Percentiles rank a stretch among this genome's conserved stretches.
Conservation (phyloP, 2,888 invertebrate species). For the Exephanes ischioxanthus region DNA sequence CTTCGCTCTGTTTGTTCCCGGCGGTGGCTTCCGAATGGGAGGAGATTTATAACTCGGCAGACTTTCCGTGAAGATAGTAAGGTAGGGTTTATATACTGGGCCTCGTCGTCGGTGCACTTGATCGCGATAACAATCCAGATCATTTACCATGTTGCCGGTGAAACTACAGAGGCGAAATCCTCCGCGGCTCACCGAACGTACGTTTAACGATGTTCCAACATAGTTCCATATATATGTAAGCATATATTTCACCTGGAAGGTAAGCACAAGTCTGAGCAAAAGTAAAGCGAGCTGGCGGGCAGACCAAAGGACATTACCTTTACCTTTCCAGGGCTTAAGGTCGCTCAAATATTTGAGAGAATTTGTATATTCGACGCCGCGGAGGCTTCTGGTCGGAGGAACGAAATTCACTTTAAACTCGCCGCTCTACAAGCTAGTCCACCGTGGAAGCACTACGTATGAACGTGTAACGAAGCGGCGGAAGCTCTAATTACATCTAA, state of each 20-base stretch:
- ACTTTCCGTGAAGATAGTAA: slow-evolving; percentile 21
- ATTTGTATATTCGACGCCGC: slow-evolving; percentile 52
- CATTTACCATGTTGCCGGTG: slow-evolving; percentile 31
- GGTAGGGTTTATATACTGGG: not conserved
- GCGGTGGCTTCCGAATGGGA: slow-evolving; percentile 43
- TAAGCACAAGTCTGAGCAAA: not conserved
- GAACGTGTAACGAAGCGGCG: not conserved
- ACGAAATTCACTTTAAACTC: slow-evolving; percentile 67
- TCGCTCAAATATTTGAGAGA: slow-evolving; percentile 73
- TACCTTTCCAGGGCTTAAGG: slow-evolving; percentile 1
- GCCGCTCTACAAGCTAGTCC: slow-evolving; percentile 52
- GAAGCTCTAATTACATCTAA: slow-evolving; percentile 72
- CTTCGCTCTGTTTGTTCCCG: slow-evolving; percentile 12
- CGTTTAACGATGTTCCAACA: not conserved
- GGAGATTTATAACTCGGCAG: slow-evolving; percentile 38
- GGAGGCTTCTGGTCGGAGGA: slow-evolving; percentile 9
- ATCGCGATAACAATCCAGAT: slow-evolving; percentile 53
- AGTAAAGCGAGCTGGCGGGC: not conserved
- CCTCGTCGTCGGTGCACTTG: slow-evolving; percentile 45
- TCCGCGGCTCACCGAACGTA: not conserved
- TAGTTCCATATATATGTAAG: not conserved
- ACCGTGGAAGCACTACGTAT: not conserved
- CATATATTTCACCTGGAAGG: not conserved
- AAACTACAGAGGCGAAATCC: slow-evolving; percentile 22
- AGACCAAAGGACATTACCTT: slow-evolving; percentile 7